Base-by-base conservation (phyloP, 2,888 invertebrate genomes). In the Dicyrtomina minuta region DNA sequence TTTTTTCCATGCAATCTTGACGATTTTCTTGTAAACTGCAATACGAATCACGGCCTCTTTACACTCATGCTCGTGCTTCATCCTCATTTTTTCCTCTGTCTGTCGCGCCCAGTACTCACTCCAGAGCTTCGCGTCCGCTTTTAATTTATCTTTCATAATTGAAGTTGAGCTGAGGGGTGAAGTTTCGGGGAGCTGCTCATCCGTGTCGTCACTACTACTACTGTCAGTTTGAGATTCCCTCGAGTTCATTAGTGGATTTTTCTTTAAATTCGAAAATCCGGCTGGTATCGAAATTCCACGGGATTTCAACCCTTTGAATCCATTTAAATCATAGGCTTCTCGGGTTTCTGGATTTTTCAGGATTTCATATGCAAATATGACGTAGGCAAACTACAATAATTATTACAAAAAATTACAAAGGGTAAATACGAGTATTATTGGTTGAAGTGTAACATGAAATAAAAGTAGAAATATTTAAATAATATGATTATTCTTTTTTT, bases 371-470 rank as follows among this genome's bases (percentile, higher is more conserved):
- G 68, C 60, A 53, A 68, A 68, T 10, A 68, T 26, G 8, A 68
- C n/a, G 39, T 60, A 68, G 10, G 68, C 68, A 44, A 68, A 68
- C 68, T 68, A n/a, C n/a, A n/a, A n/a, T n/a, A n/a, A n/a, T n/a
- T n/a, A n/a, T n/a, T n/a, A n/a, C n/a, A n/a, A n/a, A n/a, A n/a
- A n/a, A n/a, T n/a, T n/a, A n/a, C n/a, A n/a, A n/a, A n/a, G n/a
- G n/a, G n/a, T n/a, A n/a, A n/a, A n/a, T n/a, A n/a, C n/a, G n/a
- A n/a, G n/a, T n/a, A n/a, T n/a, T n/a, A n/a, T n/a, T n/a, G n/a
- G n/a, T n/a, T n/a, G n/a, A n/a, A n/a, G n/a, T n/a, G n/a, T n/a
- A n/a, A n/a, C n/a, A n/a, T n/a, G n/a, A n/a, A n/a, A n/a, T n/a
- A n/a, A n/a, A n/a, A n/a, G n/a, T n/a, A n/a, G n/a, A n/a, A n/a